These are phyloP conservation scores for Leuciscus idus DNA, from an alignment of 2,113 vertebrate species.

Conservation along the genomic window DNA sequence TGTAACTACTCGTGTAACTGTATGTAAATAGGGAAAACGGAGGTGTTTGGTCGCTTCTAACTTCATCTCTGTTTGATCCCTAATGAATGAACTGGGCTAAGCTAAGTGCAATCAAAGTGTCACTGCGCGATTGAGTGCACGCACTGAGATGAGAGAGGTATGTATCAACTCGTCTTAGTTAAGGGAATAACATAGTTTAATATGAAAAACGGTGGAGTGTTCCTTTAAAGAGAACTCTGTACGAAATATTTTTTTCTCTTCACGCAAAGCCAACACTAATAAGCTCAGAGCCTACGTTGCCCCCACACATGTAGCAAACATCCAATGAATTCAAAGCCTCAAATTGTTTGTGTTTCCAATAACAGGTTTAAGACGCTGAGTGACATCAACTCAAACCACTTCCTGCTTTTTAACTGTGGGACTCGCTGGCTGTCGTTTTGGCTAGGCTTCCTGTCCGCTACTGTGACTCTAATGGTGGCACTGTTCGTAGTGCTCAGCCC, in stretches of 20 bases:
- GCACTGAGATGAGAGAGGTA: no score
- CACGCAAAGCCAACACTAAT: background rate
- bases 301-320: background rate
- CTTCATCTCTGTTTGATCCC: no score
- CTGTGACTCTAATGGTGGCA: constrained; percentile 69
- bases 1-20: no score
- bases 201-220: no score
- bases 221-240: background rate
- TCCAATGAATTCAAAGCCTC: background rate
- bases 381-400: constrained; percentile 78
- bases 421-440: constrained; percentile 81
- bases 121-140: no score
- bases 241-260: background rate
- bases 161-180: no score
- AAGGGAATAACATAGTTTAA: no score
- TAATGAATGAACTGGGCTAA: no score
- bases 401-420: constrained; percentile 75
- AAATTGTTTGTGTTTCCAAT: constrained; percentile 30
- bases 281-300: background rate
- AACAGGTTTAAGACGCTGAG: constrained; percentile 78
- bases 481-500: constrained; percentile 76
- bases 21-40: no score
- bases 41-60: no score
- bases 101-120: no score
- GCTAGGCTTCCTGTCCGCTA: constrained; percentile 72